Base-by-base conservation (phyloP, 1,140 invertebrate species). In the Scaptomyza hsui region DNA sequence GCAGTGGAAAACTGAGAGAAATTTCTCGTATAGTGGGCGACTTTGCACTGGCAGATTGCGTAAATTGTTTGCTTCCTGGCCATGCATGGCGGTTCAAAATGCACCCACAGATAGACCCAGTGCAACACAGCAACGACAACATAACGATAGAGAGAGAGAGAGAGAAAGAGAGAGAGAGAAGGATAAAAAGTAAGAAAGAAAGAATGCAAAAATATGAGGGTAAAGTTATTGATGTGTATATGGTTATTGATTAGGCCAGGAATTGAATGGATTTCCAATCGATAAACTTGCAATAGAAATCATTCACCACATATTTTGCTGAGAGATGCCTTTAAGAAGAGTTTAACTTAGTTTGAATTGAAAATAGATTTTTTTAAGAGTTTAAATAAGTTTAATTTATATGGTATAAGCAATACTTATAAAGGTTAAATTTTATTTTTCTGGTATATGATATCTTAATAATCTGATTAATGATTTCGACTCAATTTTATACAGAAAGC, bases 41-140 rank as follows among this genome's bases (percentile, higher is more conserved):
- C 69, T 60, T 56, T 76, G 80, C 77, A 67, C 49, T 75, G 65
- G 78, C 81, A 82, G 73, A 86, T 85, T 86, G 81, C 71, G 77
- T 80, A 86, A 88, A 86, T 88, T 82, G 82, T 70, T 78, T 82
- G 71, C 78, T 78, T 88, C 81, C 81, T 80, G 77, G 56, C 80
- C 75, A 65, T 53, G 68, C n/a, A n/a, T 48, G 48, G 51, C 51
- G 45, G 67, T 45, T 37, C 29, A 35, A 55, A 63, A 57, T 42
- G 65, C 56, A 76, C 52, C 45, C 60, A 59, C 45, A 26, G 32
- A 57, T 56, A 62, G 68, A 61, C 61, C 52, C 72, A 67, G 10
- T 39, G 21, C 18, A 41, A 45, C n/a, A 48, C 12, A 37, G 15
- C 15, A 37, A 24, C 15, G 37, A 35, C 39, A 57, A 29, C 44